Evolutionary conservation across 2,888 invertebrate genomes (phyloP), one percentile per base, ranked within the genome.

Genomic region (Nipponacmea schrenckii): DNA sequence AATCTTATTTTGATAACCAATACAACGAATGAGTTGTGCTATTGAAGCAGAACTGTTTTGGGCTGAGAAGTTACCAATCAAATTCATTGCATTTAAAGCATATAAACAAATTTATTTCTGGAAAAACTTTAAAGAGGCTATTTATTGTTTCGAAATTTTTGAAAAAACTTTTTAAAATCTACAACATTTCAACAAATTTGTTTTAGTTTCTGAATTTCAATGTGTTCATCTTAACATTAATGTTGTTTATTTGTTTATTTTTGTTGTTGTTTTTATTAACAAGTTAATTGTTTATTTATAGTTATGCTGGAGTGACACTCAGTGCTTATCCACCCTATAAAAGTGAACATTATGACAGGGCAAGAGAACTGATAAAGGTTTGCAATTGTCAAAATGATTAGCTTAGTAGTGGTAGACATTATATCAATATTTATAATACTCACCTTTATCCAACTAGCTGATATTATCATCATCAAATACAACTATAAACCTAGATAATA

Each of bases 241-340:
- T 31, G 31, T 31, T 31, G 31, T 31, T 67, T 67, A 24, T 31
- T 71, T 50, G 26, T 71, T 45, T 14, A 14, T 46, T 20, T 66
- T 68, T 46, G 24, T 62, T 62, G 26, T 62, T 26, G 20, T 39
- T 31, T 31, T 31, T 39, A 10, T 39, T 39, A 20, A 7, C 10
- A n/a, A 46, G 46, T 24, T 46, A 45, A 64, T 10, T 71, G 62
- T 69, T 66, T 76, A 62, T 68, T 76, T 77, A 69, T 79, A 85
- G 85, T 76, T 85, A 76, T 80, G 74, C 78, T 63, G 80, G 77
- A 71, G 76, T 83, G 50, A 84, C 86, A 62, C 79, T 89, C 67
- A 84, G 86, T 65, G 73, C 76, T n/a, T 88, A 88, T 78, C 85
- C 86, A 15, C 79, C 83, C 68, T 83, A 89, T 79, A 74, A 81